A percentile compares a stretch with the other conserved stretches of the same genome.
Evolutionary conservation across 2,113 vertebrate species (phyloP).

Genomic region (Sinocyclocheilus rhinocerous): DNA sequence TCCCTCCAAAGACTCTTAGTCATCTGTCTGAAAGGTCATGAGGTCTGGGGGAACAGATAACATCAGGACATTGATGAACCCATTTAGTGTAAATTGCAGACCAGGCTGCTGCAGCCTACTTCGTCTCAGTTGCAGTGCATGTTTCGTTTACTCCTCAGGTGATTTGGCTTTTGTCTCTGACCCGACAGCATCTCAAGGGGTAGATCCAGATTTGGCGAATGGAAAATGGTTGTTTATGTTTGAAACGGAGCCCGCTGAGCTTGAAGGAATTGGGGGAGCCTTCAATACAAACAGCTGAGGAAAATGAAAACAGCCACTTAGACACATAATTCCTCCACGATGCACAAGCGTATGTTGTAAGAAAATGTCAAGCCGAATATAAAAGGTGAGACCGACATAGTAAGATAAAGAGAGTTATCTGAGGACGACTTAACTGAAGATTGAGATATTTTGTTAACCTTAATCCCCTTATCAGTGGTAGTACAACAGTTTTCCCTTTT

Average conservation of each 20-base stretch:
- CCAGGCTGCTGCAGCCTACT: background rate
- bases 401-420: slow-evolving; percentile 3
- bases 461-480: slow-evolving; percentile 41
- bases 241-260: slow-evolving; percentile 63
- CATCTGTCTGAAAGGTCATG: slow-evolving; percentile 10
- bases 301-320: slow-evolving; percentile 34
- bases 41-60: slow-evolving; percentile 30
- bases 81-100: slow-evolving; percentile 36
- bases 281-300: slow-evolving; percentile 39
- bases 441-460: slow-evolving; percentile 10
- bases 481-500: background rate
- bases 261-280: slow-evolving; percentile 59
- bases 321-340: slow-evolving; percentile 37
- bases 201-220: slow-evolving; percentile 52
- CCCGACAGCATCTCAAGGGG: background rate
- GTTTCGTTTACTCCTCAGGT: background rate
- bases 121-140: slow-evolving; percentile 15
- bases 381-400: background rate
- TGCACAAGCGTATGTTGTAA: slow-evolving; percentile 5
- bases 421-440: background rate
- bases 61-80: slow-evolving; percentile 30
- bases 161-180: slow-evolving; percentile 12
- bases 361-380: slow-evolving; percentile 23
- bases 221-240: slow-evolving; percentile 67
- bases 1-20: background rate